phyloP scores from a whole-genome alignment of 2,888 invertebrate species.

The Ceriagrion tenellum region DNA sequence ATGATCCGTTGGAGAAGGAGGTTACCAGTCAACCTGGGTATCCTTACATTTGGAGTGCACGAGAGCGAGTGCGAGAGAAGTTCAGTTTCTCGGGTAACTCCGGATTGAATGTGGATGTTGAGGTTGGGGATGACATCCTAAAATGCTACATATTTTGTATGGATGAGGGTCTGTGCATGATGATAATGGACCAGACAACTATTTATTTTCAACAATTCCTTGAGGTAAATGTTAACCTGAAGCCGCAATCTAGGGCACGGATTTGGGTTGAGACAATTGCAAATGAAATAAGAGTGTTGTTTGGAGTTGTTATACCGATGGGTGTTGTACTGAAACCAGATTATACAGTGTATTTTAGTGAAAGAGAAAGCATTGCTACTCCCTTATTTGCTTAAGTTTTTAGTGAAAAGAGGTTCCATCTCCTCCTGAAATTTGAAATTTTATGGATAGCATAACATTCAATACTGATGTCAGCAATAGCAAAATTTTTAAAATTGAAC shows the following conservation, averaged over 20 bases:
- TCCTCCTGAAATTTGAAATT: conserved; percentile 17
- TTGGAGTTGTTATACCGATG: background rate
- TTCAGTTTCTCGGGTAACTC: no score
- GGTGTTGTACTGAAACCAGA: background rate
- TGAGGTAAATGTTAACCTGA: no score
- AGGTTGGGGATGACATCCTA: no score
- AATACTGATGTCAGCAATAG: background rate
- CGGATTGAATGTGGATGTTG: no score
- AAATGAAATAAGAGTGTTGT: no score
- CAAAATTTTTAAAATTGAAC: conserved; percentile 34
- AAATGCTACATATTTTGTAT: background rate
- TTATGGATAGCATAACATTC: background rate
- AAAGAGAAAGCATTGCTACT: conserved; percentile 4
- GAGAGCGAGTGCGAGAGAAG: no score
- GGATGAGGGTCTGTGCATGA: background rate
- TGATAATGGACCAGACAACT: background rate
- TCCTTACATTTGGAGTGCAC: background rate
- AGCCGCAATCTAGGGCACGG: no score
- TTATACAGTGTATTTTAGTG: background rate
- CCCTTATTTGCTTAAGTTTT: background rate
- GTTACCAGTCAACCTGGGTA: background rate
- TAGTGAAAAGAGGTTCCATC: conserved; percentile 16
- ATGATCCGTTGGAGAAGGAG: background rate
- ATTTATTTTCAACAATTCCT: background rate
- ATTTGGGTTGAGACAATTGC: no score